Conservation (phyloP, 2,888 invertebrate genomes). For the Rhogogaster chlorosoma region DNA sequence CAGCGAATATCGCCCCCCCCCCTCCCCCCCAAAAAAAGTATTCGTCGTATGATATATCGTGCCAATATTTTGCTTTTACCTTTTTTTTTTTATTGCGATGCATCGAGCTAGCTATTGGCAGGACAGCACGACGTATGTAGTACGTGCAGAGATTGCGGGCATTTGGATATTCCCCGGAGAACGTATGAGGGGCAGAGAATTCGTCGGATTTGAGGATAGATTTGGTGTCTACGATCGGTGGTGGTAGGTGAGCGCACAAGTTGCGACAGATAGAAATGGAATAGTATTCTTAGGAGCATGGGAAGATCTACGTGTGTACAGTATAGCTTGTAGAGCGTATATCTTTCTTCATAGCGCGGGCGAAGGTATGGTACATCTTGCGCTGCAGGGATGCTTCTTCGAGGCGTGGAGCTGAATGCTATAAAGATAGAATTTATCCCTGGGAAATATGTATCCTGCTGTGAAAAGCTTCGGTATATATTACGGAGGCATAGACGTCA, state of each 20-base stretch:
- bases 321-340: neutral
- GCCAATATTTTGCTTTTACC: neutral
- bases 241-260: too few relatives aligned
- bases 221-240: neutral
- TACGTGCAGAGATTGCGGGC: neutral
- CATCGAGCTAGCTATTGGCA: neutral
- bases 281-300: neutral
- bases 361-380: neutral
- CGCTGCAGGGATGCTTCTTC: slow-evolving; percentile 9
- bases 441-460: slow-evolving; percentile 43
- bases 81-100: neutral
- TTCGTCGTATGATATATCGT: neutral
- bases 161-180: neutral
- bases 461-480: slow-evolving; percentile 23
- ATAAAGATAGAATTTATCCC: slow-evolving; percentile 33
- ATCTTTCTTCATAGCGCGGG: neutral
- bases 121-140: neutral
- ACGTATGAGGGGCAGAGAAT: slow-evolving; percentile 56
- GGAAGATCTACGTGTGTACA: neutral
- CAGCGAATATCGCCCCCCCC: too few relatives aligned
- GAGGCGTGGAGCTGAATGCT: slow-evolving; percentile 32
- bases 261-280: slow-evolving; percentile 37
- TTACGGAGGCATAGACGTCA: slow-evolving; percentile 21
- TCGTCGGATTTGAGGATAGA: slow-evolving; percentile 60
- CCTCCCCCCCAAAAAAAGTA: neutral